Percentiles rank a stretch among this genome's conserved stretches.
These are phyloP conservation scores for Thalpophila matura DNA, from an alignment of 2,888 invertebrate species.

Conservation along the genomic window DNA sequence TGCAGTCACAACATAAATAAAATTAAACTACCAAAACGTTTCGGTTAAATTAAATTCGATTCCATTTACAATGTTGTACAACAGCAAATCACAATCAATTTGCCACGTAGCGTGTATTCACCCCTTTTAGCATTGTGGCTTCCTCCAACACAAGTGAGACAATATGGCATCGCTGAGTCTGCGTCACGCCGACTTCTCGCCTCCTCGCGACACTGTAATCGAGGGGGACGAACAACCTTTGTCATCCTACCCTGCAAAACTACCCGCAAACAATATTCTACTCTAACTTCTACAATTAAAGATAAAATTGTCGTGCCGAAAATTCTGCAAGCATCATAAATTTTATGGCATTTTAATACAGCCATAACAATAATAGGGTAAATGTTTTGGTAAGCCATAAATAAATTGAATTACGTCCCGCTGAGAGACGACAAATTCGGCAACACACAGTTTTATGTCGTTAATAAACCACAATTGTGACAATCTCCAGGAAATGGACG, in stretches of 20 bases:
- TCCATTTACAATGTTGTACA: conserved; percentile 78
- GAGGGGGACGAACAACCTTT: conserved; percentile 86
- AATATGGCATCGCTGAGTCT: conserved; percentile 89
- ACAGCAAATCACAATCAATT: conserved; percentile 86
- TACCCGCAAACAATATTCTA: conserved; percentile 45
- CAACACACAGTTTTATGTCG: conserved; percentile 70
- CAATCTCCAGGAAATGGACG: conserved; percentile 41
- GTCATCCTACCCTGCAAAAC: conserved; percentile 81
- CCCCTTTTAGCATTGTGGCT: conserved; percentile 79
- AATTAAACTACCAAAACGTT: conserved; percentile 65
- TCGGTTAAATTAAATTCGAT: conserved; percentile 77
- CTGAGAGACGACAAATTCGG: conserved; percentile 82
- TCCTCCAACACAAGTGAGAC: conserved; percentile 71
- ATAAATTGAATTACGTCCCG: conserved; percentile 84
- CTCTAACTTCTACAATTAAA: conserved; percentile 53
- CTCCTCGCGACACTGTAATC: conserved; percentile 83
- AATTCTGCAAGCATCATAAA: conserved; percentile 86
- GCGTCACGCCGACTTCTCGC: conserved; percentile 84
- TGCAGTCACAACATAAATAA: conserved; percentile 40
- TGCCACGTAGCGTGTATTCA: conserved; percentile 80
- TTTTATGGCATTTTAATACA: conserved; percentile 90
- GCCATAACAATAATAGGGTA: conserved; percentile 90
- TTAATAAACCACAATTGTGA: conserved; percentile 65
- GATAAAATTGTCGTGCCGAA: conserved; percentile 44
- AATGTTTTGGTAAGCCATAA: conserved; percentile 91